Evolutionary conservation across 2,888 invertebrate genomes (phyloP).

Genomic region (Xestia ashworthii): DNA sequence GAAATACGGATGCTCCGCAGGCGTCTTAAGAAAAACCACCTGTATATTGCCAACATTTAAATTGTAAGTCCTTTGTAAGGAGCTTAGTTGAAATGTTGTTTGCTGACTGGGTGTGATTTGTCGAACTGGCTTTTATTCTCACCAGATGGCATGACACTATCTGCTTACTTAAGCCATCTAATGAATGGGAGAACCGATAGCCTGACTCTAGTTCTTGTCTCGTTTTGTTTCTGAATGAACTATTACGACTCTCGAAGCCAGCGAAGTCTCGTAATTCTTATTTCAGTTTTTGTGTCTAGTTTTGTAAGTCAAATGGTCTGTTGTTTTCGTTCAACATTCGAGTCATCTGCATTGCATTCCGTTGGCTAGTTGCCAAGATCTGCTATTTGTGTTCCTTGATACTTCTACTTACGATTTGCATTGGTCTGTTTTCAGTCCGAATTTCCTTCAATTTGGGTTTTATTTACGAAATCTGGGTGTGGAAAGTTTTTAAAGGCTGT

Average conservation of each 20-base stretch:
- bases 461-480: slow-evolving; percentile 24
- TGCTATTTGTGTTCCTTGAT: slow-evolving; percentile 54
- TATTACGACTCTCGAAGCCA: slow-evolving; percentile 19
- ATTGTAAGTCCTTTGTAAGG: not conserved
- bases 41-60: no score
- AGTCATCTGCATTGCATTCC: slow-evolving; percentile 60
- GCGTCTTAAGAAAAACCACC: no score
- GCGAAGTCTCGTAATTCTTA: slow-evolving; percentile 17
- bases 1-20: no score
- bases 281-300: slow-evolving; percentile 41
- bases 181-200: slow-evolving; percentile 27
- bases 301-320: slow-evolving; percentile 58
- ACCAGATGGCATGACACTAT: slow-evolving; percentile 14
- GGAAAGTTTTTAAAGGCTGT: slow-evolving; percentile 18
- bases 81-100: not conserved
- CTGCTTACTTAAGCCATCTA: slow-evolving; percentile 6
- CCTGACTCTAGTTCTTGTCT: not conserved
- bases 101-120: not conserved
- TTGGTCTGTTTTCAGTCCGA: slow-evolving; percentile 43
- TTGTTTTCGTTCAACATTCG: slow-evolving; percentile 52
- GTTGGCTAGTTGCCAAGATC: slow-evolving; percentile 51
- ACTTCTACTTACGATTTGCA: slow-evolving; percentile 55
- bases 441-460: slow-evolving; percentile 43
- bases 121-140: not conserved
- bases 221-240: not conserved